Percentiles rank a stretch among this genome's conserved stretches.
These are phyloP conservation scores for Molossus molossus DNA, from an alignment of 2,797 vertebrate genomes.

Conservation along the genomic window DNA sequence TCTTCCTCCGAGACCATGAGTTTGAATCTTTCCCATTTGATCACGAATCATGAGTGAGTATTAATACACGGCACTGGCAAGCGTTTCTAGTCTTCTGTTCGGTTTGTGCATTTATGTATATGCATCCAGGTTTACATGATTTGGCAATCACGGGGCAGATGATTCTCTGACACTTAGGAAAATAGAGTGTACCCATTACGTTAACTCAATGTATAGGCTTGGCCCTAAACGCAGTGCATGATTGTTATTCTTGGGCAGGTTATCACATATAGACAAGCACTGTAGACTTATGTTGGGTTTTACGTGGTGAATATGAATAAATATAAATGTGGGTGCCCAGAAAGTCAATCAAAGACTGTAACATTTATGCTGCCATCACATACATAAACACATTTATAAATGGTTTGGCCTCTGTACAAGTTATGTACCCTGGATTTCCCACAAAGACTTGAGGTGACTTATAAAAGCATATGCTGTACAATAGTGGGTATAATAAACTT, in stretches of 20 bases:
- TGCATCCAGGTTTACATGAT: background rate
- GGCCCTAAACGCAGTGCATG: background rate
- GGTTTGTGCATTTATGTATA: background rate
- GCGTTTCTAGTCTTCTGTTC: background rate
- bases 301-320: background rate
- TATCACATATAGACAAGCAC: background rate
- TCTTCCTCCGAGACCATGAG: background rate
- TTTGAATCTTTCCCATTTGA: background rate
- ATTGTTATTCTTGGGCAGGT: background rate
- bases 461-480: constrained; percentile 10
- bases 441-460: constrained; percentile 36
- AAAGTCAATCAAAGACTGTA: background rate
- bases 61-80: background rate
- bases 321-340: background rate
- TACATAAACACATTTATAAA: background rate
- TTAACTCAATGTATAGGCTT: background rate
- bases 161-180: background rate
- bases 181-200: background rate
- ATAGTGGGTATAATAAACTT: background rate
- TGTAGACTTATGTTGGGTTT: background rate
- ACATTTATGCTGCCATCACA: background rate
- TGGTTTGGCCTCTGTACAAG: background rate
- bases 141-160: background rate
- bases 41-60: background rate
- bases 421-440: background rate